A percentile compares a stretch with the other conserved stretches of the same genome.
phyloP scores from a whole-genome alignment of 2,113 vertebrate genomes.

The Gasterosteus nipponicus region DNA sequence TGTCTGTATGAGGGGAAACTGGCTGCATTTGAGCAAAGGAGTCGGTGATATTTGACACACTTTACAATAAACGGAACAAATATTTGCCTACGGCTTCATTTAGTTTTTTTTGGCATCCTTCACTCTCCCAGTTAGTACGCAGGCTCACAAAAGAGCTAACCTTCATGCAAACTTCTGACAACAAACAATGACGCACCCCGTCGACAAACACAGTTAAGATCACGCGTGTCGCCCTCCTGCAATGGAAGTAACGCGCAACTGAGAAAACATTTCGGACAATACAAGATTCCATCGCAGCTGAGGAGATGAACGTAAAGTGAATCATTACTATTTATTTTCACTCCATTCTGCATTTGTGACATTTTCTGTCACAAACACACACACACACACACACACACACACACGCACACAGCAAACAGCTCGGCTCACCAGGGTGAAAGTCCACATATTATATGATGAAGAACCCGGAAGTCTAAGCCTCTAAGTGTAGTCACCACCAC shows the following conservation, averaged over 20 bases:
- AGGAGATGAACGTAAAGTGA: background rate
- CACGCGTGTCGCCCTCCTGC: conserved; percentile 1
- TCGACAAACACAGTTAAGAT: conserved; percentile 54
- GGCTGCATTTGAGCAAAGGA: background rate
- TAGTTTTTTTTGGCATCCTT: conserved; percentile 2
- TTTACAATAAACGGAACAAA: background rate
- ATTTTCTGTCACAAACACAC: background rate
- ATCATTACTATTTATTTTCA: background rate
- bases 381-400: conserved; percentile 21
- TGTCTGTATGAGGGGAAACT: background rate
- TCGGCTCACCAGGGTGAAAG: conserved; percentile 64
- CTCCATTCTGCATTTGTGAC: background rate
- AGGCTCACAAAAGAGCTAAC: conserved; percentile 25
- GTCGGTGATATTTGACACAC: conserved; percentile 1
- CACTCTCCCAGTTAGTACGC: background rate
- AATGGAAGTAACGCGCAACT: background rate
- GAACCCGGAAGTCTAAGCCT: conserved; percentile 60
- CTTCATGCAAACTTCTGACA: conserved; percentile 26
- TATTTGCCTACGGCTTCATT: background rate
- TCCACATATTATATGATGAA: conserved; percentile 62
- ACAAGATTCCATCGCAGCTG: background rate
- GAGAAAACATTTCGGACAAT: conserved; percentile 2
- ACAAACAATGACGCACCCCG: conserved; percentile 53
- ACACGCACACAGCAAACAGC: conserved; percentile 46
- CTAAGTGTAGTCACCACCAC: conserved; percentile 58